Conservation (phyloP, 2,888 invertebrate species). For the Plebejus anna region DNA sequence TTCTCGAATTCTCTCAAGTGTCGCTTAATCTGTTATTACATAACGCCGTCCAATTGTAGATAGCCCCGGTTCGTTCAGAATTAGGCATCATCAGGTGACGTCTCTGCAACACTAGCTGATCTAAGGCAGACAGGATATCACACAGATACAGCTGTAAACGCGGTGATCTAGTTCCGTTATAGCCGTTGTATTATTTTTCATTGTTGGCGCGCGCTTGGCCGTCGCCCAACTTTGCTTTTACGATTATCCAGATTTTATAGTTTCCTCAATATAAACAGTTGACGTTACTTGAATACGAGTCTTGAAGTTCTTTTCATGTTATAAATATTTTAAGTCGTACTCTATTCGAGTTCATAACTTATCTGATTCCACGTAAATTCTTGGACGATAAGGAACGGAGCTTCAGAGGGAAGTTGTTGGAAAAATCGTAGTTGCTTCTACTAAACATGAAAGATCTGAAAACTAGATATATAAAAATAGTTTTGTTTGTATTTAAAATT, state of each 20-base stretch:
- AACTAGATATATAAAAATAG: background rate
- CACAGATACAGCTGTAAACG: constrained; percentile 39
- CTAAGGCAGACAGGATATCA: constrained; percentile 17
- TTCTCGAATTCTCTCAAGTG: too few species aligned
- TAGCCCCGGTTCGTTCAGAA: constrained; percentile 34
- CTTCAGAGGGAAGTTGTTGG: background rate
- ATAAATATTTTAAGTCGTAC: background rate
- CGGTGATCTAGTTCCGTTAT: constrained; percentile 48
- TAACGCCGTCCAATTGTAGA: too few species aligned
- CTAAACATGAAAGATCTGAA: background rate
- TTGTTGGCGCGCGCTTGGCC: constrained; percentile 64
- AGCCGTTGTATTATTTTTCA: constrained; percentile 68
- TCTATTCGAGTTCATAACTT: background rate
- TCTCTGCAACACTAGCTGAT: background rate
- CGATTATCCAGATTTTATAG: constrained; percentile 74
- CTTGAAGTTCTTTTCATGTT: constrained; percentile 1
- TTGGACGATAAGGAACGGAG: background rate
- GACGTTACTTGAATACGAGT: constrained; percentile 50
- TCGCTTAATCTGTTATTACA: too few species aligned
- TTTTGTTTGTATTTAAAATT: background rate
- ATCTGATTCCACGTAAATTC: background rate
- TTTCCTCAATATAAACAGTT: constrained; percentile 73
- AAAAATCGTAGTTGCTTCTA: background rate
- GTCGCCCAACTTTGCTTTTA: constrained; percentile 70
- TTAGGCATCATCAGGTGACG: background rate